Base-by-base conservation (phyloP, 2,113 vertebrate species). In the Junco hyemalis region DNA sequence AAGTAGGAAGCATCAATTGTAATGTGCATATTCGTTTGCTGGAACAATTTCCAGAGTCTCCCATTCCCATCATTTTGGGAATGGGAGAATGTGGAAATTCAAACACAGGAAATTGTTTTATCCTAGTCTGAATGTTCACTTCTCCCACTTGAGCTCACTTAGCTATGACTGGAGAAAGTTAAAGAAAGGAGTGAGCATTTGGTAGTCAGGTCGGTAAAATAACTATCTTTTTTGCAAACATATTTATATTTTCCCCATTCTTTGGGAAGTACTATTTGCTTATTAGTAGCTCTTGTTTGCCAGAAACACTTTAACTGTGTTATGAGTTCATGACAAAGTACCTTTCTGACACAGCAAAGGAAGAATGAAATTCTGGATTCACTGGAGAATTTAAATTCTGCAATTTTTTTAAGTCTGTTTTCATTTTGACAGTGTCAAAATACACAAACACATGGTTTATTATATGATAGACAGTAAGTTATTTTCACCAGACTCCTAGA, bases 21-120 rank as follows among this genome's bases (percentile, higher is more conserved):
- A 25, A 10, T 50, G 29, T 22, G 9, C 0, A 0, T n/a, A 20
- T 8, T 42, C 20, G 1, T 57, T 64, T 64, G 23, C 21, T 59
- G 35, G 59, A 92, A 40, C 6, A 70, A 57, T 47, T 16, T 4
- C 8, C 9, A 16, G 12, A 36, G 12, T 23, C 12, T 71, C 6
- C 13, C 3, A 2, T 54, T 69, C 9, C 54, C 1, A 3, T 28
- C 0, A 28, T 14, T 69, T 77, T 56, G 18, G 40, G 40, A 40
- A 40, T 40, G 40, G 40, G 40, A 40, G 13, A 40, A 12, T 40
- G 40, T 40, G 40, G 40, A 40, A 40, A 40, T 40, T 40, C 13
- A 40, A 13, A 40, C 40, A 3, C 16, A 64, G 13, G 15, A 2
- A 71, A 42, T 42, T 35, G 1, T 91, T 77, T 47, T 35, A 66